Evolutionary conservation across 2,888 invertebrate species (phyloP).

Genomic region (Megastigmus dorsalis): DNA sequence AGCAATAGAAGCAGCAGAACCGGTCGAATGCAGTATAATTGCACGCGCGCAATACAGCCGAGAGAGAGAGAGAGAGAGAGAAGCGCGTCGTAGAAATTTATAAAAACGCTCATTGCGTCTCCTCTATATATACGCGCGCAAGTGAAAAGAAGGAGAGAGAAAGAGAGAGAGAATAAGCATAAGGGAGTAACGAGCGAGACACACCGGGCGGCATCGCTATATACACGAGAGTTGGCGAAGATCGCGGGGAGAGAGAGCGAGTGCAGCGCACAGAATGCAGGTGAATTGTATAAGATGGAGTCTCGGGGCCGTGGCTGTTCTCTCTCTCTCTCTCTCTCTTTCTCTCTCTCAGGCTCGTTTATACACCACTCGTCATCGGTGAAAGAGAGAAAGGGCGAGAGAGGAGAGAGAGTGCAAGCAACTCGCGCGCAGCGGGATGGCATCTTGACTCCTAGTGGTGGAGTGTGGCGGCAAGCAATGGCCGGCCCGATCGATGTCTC

Average conservation of each 20-base stretch:
- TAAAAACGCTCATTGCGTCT: slow-evolving; percentile 46
- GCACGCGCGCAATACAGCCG: too few species aligned
- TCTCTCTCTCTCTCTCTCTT: too few species aligned
- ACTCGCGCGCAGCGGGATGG: slow-evolving; percentile 69
- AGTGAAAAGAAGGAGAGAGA: neutral
- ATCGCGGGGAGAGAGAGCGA: too few species aligned
- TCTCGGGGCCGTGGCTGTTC: neutral
- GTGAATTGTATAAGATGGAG: slow-evolving; percentile 40
- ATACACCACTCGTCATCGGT: too few species aligned
- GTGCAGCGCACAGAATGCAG: too few species aligned
- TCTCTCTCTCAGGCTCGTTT: too few species aligned
- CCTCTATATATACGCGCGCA: neutral
- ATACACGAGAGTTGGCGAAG: neutral
- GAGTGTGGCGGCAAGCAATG: slow-evolving; percentile 71
- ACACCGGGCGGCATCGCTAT: too few species aligned
- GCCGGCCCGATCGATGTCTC: slow-evolving; percentile 74
- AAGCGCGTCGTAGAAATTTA: slow-evolving; percentile 22
- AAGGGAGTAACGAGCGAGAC: slow-evolving; percentile 15
- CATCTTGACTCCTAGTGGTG: slow-evolving; percentile 73
- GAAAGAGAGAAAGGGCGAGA: slow-evolving; percentile 33
- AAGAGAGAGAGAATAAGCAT: slow-evolving; percentile 16
- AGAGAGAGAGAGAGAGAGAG: too few species aligned
- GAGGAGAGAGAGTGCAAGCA: slow-evolving; percentile 38
- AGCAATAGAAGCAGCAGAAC: slow-evolving; percentile 41
- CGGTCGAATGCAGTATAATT: slow-evolving; percentile 51